Percentiles rank a stretch among this genome's conserved stretches.
Conservation (phyloP, 2,797 vertebrate species). For the Amblyopsis hoosieri region DNA sequence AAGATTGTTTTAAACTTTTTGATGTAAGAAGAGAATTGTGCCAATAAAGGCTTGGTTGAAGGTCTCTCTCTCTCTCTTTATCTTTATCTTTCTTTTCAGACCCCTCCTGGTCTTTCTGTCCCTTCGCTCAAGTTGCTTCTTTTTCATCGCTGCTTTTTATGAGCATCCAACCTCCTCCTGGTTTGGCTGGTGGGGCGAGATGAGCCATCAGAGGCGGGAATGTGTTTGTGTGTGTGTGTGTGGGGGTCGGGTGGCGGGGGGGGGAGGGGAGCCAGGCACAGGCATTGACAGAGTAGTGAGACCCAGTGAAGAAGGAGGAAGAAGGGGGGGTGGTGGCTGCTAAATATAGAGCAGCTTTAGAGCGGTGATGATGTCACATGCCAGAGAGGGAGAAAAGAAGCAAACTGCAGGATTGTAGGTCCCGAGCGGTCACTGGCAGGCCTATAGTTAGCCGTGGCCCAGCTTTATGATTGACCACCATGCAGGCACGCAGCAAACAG, state of each 20-base stretch:
- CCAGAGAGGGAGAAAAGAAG: constrained; percentile 34
- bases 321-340: constrained; percentile 53
- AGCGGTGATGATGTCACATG: constrained; percentile 80
- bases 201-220: constrained; percentile 52
- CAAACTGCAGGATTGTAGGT: constrained; percentile 44
- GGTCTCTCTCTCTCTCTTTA: constrained; percentile 38
- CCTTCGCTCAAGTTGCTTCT: constrained; percentile 17
- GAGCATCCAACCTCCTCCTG: constrained; percentile 27
- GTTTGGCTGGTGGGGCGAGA: constrained; percentile 41
- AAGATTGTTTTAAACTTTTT: too few relatives aligned
- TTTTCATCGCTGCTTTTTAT: constrained; percentile 8
- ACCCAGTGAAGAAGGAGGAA: constrained; percentile 55
- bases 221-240: constrained; percentile 26
- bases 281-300: constrained; percentile 76
- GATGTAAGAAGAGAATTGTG: too few relatives aligned
- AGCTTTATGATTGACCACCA: constrained; percentile 9
- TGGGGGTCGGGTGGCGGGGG: constrained; percentile 17
- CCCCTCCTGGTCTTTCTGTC: constrained; percentile 27
- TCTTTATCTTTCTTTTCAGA: constrained; percentile 46
- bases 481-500: constrained; percentile 9
- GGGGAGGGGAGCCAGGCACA: constrained; percentile 54
- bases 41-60: too few relatives aligned
- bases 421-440: constrained; percentile 33
- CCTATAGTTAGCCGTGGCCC: constrained; percentile 23
- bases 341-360: constrained; percentile 81